Conservation (phyloP, 2,113 vertebrate species). For the Chunga burmeisteri region DNA sequence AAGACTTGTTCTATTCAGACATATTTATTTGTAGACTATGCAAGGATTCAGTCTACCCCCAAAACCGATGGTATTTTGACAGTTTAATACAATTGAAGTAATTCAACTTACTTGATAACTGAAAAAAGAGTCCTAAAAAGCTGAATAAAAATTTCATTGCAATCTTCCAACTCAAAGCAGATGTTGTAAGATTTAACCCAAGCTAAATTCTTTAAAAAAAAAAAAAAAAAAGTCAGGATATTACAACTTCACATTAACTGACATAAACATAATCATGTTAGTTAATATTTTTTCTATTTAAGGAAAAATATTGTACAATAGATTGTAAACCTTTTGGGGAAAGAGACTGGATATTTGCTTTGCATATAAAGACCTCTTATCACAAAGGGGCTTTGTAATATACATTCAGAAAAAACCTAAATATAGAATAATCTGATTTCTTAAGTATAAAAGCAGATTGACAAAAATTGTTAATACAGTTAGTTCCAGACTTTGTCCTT, state of each 20-base stretch:
- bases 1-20: neutral
- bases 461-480: neutral
- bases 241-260: slow-evolving; percentile 15
- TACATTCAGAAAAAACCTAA: neutral
- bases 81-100: neutral
- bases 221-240: slow-evolving; percentile 58
- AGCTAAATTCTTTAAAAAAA: slow-evolving; percentile 89
- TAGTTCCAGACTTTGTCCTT: neutral
- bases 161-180: slow-evolving; percentile 99
- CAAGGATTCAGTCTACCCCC: neutral
- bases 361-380: neutral
- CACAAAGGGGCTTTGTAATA: neutral
- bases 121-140: slow-evolving; percentile 99
- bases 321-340: neutral
- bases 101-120: slow-evolving; percentile 94
- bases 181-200: slow-evolving; percentile 99
- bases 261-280: neutral
- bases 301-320: neutral
- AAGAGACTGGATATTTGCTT: neutral
- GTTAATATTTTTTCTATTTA: neutral
- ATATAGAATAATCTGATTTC: neutral
- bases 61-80: neutral
- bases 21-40: neutral
- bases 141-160: slow-evolving; percentile 99
- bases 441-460: neutral